These are phyloP conservation scores for Tragulus kanchil DNA, from an alignment of 2,113 vertebrate species.

Conservation along the genomic window DNA sequence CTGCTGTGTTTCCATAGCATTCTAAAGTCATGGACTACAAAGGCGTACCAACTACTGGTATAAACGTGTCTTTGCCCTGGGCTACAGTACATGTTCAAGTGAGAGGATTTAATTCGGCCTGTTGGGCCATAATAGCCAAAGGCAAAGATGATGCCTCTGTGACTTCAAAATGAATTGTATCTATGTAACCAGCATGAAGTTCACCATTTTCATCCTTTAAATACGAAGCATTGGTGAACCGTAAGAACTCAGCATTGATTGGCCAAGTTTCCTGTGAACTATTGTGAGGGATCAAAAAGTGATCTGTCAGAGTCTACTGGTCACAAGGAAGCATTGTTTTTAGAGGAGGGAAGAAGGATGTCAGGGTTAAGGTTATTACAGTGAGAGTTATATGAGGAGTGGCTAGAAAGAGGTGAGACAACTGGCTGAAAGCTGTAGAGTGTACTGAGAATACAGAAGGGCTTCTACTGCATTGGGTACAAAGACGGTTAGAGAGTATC, in stretches of 20 bases:
- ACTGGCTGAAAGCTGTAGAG: neutral
- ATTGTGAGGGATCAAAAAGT: neutral
- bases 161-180: neutral
- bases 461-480: neutral
- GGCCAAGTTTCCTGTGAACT: neutral
- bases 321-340: neutral
- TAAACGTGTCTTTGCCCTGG: neutral
- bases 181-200: neutral
- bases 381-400: neutral
- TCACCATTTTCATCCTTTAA: neutral
- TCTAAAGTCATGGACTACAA: neutral
- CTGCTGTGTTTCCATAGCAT: neutral
- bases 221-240: neutral
- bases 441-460: neutral
- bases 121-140: neutral
- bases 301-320: neutral
- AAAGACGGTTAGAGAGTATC: neutral
- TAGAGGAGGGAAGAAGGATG: neutral
- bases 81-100: neutral
- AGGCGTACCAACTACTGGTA: neutral
- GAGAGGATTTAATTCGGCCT: neutral
- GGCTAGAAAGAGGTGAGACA: neutral
- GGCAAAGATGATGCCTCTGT: neutral
- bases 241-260: neutral
- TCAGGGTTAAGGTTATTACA: neutral